Conservation (phyloP, 2,797 vertebrate genomes). For the Bufotes viridis region DNA sequence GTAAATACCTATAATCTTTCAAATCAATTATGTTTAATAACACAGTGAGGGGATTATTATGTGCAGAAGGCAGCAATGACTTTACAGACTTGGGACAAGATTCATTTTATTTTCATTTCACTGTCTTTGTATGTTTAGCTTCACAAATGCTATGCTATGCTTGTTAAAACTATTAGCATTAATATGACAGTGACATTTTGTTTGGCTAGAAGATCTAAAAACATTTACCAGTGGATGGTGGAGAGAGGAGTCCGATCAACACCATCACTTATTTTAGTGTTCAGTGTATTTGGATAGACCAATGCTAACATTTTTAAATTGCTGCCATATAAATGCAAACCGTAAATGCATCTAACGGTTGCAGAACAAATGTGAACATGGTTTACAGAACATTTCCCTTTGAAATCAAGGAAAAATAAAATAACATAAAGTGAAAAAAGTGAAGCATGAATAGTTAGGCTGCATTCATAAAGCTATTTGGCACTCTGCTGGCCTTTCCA, state of each 20-base stretch:
- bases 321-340: background rate
- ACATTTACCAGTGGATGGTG: background rate
- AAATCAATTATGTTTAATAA: constrained; percentile 56
- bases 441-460: too few relatives aligned
- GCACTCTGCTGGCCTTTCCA: too few relatives aligned
- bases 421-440: too few relatives aligned
- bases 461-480: too few relatives aligned
- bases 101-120: constrained; percentile 27
- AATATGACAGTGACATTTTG: constrained; percentile 15
- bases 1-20: constrained; percentile 53
- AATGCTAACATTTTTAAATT: background rate
- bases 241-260: background rate
- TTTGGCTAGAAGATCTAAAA: background rate
- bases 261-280: background rate
- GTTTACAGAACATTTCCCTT: background rate
- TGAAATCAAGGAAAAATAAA: background rate
- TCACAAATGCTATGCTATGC: constrained; percentile 30
- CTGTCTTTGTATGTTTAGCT: constrained; percentile 25
- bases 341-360: background rate
- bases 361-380: background rate
- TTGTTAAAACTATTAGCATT: constrained; percentile 35
- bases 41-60: constrained; percentile 44
- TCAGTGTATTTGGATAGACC: background rate
- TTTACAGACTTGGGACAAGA: constrained; percentile 16
- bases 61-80: background rate